Conservation (phyloP, 1,140 invertebrate genomes). For the Brachionus paranguensis region DNA sequence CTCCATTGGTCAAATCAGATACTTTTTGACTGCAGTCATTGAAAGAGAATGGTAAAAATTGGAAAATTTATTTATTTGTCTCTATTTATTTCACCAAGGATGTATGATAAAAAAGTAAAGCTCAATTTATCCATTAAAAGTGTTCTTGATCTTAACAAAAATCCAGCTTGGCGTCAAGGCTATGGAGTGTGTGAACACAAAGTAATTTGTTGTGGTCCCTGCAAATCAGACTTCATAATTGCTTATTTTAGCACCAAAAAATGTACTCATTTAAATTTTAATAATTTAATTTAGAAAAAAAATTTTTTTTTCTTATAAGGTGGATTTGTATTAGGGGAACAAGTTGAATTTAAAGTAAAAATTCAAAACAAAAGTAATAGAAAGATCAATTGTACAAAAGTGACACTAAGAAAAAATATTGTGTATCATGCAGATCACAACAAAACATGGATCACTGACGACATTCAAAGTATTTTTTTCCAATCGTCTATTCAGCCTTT, state of each 20-base stretch:
- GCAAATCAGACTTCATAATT: background rate
- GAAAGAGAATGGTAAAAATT: background rate
- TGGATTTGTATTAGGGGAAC: background rate
- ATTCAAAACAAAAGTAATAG: background rate
- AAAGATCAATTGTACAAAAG: background rate
- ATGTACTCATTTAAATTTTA: background rate
- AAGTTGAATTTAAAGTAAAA: background rate
- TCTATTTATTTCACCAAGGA: background rate
- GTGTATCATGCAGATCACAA: background rate
- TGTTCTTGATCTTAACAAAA: background rate
- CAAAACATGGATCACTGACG: background rate
- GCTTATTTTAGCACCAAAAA: background rate
- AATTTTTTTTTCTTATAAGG: background rate
- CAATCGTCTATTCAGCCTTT: background rate
- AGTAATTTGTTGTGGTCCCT: background rate
- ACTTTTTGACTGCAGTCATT: background rate
- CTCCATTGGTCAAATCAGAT: background rate
- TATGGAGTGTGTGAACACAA: background rate
- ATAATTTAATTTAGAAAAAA: background rate
- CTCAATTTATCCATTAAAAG: background rate
- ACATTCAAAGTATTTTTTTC: background rate
- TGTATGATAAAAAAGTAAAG: background rate
- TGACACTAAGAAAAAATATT: background rate
- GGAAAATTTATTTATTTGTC: no score
- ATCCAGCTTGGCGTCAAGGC: background rate